Conservation (phyloP, 2,888 invertebrate species). For the Nasonia oneida region DNA sequence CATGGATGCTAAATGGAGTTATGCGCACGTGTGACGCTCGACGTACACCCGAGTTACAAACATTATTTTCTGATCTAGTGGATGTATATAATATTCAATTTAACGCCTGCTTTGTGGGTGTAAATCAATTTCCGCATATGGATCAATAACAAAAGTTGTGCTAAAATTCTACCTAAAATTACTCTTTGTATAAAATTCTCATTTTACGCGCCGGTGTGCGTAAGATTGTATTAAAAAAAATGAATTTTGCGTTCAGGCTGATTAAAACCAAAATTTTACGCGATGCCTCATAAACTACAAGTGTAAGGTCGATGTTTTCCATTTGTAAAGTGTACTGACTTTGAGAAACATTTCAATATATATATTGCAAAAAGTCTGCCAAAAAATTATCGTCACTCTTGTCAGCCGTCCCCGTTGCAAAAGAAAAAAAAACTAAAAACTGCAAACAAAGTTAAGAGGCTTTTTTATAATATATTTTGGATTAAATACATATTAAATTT, state of each 20-base stretch:
- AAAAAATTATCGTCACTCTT: conserved; percentile 52
- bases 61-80: neutral
- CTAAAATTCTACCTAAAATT: neutral
- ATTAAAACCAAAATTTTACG: neutral
- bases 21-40: neutral
- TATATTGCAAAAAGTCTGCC: conserved; percentile 28
- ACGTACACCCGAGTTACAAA: neutral
- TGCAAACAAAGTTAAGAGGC: neutral
- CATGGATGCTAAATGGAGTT: neutral
- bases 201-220: neutral
- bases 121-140: neutral
- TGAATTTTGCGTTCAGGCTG: neutral
- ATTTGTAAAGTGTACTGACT: neutral
- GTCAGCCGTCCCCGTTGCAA: conserved; percentile 46
- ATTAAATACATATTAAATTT: conserved; percentile 31
- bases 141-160: neutral
- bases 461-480: neutral
- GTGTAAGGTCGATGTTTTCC: conserved; percentile 1
- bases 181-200: neutral
- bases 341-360: conserved; percentile 16
- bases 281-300: conserved; percentile 12
- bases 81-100: neutral
- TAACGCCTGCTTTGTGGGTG: neutral
- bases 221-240: neutral
- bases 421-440: neutral